Evolutionary conservation across 2,888 invertebrate species (phyloP).

Genomic region (Drosophila differens): DNA sequence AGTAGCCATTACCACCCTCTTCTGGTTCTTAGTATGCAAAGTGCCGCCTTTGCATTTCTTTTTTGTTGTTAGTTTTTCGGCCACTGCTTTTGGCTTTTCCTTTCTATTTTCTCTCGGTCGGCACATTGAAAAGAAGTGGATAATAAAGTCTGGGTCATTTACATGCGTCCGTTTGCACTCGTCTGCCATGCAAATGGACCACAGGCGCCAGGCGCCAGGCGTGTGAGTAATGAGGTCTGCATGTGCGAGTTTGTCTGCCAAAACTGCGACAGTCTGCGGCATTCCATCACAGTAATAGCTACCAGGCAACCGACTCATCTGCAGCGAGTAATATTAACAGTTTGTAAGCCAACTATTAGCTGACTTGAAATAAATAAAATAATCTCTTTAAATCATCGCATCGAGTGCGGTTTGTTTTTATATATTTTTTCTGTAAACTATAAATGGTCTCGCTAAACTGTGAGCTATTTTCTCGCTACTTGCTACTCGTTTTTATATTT

Average conservation of each 20-base stretch:
- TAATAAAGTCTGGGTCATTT: constrained; percentile 51
- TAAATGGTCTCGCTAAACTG: background rate
- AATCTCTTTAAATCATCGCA: background rate
- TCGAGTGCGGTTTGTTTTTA: background rate
- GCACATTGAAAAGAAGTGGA: constrained; percentile 64
- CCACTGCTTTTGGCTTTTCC: constrained; percentile 51
- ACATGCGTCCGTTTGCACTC: constrained; percentile 13
- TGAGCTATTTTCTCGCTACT: background rate
- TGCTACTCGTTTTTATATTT: background rate
- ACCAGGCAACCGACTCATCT: constrained; percentile 14
- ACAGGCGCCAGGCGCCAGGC: constrained; percentile 43
- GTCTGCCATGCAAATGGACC: constrained; percentile 36
- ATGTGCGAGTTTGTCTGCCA: constrained; percentile 25
- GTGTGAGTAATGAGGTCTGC: constrained; percentile 56
- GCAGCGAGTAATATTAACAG: background rate
- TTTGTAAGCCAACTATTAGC: constrained; percentile 1
- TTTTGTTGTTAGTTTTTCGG: constrained; percentile 13
- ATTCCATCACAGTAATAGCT: constrained; percentile 7
- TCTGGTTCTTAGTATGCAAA: constrained; percentile 72
- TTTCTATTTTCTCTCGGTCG: constrained; percentile 45
- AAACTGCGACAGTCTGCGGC: constrained; percentile 12
- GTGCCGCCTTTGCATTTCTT: constrained; percentile 59
- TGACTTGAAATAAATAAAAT: background rate
- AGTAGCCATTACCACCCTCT: constrained; percentile 16
- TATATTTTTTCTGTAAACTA: background rate